Conservation (phyloP, 1,140 invertebrate genomes). For the Drosophila rhopaloa region DNA sequence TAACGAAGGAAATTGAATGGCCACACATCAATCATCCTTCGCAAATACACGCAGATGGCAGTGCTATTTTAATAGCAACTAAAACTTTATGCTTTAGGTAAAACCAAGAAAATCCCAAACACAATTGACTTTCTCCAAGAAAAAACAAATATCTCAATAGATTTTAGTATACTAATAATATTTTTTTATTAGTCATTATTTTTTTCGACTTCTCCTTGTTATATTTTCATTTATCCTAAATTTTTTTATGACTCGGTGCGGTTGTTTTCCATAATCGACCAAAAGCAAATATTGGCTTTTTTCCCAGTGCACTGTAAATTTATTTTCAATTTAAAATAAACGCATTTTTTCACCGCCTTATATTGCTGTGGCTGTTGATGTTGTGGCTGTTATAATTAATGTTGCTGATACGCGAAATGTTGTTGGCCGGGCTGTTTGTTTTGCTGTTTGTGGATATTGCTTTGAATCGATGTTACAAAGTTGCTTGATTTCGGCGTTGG, state of each 20-base stretch:
- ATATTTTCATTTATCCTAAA: neutral
- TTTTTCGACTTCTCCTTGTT: slow-evolving; percentile 5
- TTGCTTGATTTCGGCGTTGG: slow-evolving; percentile 44
- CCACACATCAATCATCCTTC: slow-evolving; percentile 55
- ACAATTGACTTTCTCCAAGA: slow-evolving; percentile 13
- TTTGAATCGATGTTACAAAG: slow-evolving; percentile 34
- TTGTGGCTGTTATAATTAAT: slow-evolving; percentile 79
- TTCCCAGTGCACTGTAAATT: slow-evolving; percentile 49
- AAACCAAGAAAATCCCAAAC: neutral
- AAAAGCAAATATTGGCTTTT: slow-evolving; percentile 1
- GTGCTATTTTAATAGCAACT: slow-evolving; percentile 1
- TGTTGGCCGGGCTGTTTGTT: slow-evolving; percentile 54
- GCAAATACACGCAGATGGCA: slow-evolving; percentile 4
- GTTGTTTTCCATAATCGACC: neutral
- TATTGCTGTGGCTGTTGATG: slow-evolving; percentile 36
- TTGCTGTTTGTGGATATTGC: slow-evolving; percentile 29
- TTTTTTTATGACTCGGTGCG: neutral
- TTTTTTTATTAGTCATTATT: slow-evolving; percentile 2
- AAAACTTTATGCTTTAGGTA: slow-evolving; percentile 1
- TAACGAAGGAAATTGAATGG: slow-evolving; percentile 43
- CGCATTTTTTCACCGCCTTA: slow-evolving; percentile 64
- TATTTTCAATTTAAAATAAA: slow-evolving; percentile 65
- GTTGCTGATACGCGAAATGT: slow-evolving; percentile 73
- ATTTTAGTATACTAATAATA: slow-evolving; percentile 10
- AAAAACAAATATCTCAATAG: neutral